Conservation (phyloP, 2,888 invertebrate genomes). For the Heliothis peltigera region DNA sequence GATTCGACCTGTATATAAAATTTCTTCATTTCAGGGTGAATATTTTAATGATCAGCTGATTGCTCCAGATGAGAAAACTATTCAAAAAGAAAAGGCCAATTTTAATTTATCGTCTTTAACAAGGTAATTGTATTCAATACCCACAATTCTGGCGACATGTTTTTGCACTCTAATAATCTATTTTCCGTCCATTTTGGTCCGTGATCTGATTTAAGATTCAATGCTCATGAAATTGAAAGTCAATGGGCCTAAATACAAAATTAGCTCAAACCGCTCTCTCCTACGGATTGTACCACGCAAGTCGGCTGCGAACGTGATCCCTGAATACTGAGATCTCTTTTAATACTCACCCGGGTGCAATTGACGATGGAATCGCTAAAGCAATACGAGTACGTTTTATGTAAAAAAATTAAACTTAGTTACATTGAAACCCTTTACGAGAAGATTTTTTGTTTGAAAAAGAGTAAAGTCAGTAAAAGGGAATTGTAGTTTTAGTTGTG, state of each 20-base stretch:
- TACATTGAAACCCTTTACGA: slow-evolving; percentile 60
- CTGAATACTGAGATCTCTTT: slow-evolving; percentile 85
- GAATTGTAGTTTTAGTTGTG: slow-evolving; percentile 1
- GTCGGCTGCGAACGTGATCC: slow-evolving; percentile 79
- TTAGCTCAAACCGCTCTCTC: slow-evolving; percentile 37
- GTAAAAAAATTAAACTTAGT: slow-evolving; percentile 74
- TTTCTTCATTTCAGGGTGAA: no score
- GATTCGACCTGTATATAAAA: no score
- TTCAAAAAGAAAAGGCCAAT: no score
- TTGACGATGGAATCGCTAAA: slow-evolving; percentile 83
- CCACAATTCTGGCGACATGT: no score
- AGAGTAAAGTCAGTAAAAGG: neutral
- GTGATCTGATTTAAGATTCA: no score
- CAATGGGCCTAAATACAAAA: neutral
- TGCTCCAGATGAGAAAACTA: no score
- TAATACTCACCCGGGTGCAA: slow-evolving; percentile 86
- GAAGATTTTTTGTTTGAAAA: slow-evolving; percentile 32
- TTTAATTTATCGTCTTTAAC: no score
- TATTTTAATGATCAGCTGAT: no score
- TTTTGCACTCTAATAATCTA: no score
- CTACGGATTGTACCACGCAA: slow-evolving; percentile 53
- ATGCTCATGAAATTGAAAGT: neutral
- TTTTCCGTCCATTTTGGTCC: no score
- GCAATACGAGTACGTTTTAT: slow-evolving; percentile 77
- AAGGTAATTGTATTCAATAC: no score